Conservation (phyloP, 2,888 invertebrate species). For the Sesia apiformis region DNA sequence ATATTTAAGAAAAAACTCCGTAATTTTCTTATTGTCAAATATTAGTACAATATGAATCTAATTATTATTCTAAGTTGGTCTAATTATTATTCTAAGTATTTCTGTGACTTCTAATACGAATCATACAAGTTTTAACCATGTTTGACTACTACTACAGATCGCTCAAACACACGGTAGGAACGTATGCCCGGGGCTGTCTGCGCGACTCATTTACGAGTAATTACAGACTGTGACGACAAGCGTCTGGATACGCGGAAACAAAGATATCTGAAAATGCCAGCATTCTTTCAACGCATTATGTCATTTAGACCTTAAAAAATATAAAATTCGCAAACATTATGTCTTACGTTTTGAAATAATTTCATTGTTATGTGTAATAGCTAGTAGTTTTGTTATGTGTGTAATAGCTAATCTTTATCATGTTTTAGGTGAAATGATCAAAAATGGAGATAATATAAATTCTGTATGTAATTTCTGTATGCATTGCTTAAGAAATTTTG, state of each 20-base stretch:
- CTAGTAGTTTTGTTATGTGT: not conserved
- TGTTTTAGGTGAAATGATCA: not conserved
- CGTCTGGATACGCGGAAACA: slow-evolving; percentile 9
- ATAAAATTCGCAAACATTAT: not conserved
- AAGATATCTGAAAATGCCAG: not conserved
- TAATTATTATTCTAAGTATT: not conserved
- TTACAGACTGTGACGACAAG: slow-evolving; percentile 29
- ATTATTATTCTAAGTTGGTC: no score
- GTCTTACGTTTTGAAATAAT: no score
- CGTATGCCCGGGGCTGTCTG: slow-evolving; percentile 18
- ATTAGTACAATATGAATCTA: no score
- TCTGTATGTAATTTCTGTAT: no score
- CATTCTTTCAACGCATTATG: no score
- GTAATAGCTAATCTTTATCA: not conserved
- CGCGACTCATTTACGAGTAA: slow-evolving; percentile 41
- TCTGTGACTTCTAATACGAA: not conserved
- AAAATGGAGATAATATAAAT: no score
- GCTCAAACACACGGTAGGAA: not conserved
- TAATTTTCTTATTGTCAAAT: no score
- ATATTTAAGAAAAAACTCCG: no score
- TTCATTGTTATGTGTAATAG: no score
- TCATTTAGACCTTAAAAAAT: not conserved
- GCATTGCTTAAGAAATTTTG: no score
- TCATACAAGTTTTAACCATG: slow-evolving; percentile 4
- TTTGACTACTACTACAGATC: not conserved